These are phyloP conservation scores for Dinoponera quadriceps DNA, from an alignment of 1,140 invertebrate species.

Conservation along the genomic window DNA sequence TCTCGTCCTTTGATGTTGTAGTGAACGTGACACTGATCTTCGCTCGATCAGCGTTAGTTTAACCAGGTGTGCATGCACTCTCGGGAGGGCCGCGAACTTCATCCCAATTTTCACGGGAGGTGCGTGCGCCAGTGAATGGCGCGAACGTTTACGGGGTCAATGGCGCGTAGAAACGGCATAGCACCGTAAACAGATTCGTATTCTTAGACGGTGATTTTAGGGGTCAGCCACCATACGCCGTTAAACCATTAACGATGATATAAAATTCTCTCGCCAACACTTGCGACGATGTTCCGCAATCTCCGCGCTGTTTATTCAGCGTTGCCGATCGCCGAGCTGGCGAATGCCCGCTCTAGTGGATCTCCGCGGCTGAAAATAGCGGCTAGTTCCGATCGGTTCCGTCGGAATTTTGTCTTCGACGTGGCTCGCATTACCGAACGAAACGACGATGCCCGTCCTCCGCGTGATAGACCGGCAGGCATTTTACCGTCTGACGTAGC, in stretches of 20 bases:
- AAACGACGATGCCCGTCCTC: too few relatives aligned
- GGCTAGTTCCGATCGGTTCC: not conserved
- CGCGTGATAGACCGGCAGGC: too few relatives aligned
- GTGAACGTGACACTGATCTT: not conserved
- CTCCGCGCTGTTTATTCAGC: slow-evolving; percentile 30
- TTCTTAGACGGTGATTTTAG: slow-evolving; percentile 70
- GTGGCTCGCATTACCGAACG: too few relatives aligned
- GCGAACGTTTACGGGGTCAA: slow-evolving; percentile 72
- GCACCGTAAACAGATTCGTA: slow-evolving; percentile 72
- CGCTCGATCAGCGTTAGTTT: not conserved
- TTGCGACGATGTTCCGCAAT: slow-evolving; percentile 52
- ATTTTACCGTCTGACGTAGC: too few relatives aligned
- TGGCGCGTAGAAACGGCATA: slow-evolving; percentile 70
- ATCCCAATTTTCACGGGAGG: slow-evolving; percentile 39
- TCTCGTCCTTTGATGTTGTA: not conserved
- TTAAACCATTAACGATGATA: slow-evolving; percentile 70
- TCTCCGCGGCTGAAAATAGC: slow-evolving; percentile 21
- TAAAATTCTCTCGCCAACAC: slow-evolving; percentile 62
- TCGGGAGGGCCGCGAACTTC: slow-evolving; percentile 23
- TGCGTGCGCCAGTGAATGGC: slow-evolving; percentile 33
- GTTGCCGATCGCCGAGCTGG: not conserved
- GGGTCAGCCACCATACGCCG: slow-evolving; percentile 64
- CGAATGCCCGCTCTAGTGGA: not conserved
- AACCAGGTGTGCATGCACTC: slow-evolving; percentile 10
- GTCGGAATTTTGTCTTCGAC: not conserved